Evolutionary conservation across 2,797 vertebrate genomes (phyloP), one percentile per base, ranked within the genome.

Genomic region (Crenuchus spilurus): DNA sequence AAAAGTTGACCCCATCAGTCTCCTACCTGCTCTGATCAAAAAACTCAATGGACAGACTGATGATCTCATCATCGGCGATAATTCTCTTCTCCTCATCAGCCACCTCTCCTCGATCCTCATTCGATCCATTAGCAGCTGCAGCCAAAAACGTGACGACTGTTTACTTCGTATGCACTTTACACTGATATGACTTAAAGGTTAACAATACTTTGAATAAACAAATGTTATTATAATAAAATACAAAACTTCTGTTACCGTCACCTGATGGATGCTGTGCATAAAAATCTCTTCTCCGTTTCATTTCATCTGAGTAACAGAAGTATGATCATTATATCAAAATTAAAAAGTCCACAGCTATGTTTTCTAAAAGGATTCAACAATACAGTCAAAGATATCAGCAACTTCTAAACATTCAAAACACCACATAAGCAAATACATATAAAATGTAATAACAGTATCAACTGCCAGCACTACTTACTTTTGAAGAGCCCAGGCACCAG

Each of bases 41-140:
- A 92, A 99, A 99, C 91, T 99, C 97, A 89, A 99, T 99, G 84
- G 98, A 99, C 84, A 99, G 94, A 85, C 98, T 99, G 94, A 99
- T 99, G 88, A 99, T 98, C 90, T 99, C 98, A 82, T 99, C 98
- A 84, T 99, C 98, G 10, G 98, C 96, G 80, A 99, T 98, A 91
- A 98, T 98, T 86, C 96, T 95, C 83, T 97, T 98, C 89, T 99
- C 98, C 92, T 99, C 95, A 2, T 96, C 95, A 71, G 95, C 95
- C 85, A 99, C 98, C 87, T 99, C 97, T 79, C 98, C 98, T 63
- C 97, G 92, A 82, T 99, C 97, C 91, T 96, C 94, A 90, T 95
- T 95, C 77, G 94, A 95, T 75, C 94, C 95, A 87, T 94, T 95
- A 83, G 93, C 88, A 87, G 89, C 94, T 95, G 85, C 60, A 79